Base-by-base conservation (phyloP, 2,113 vertebrate genomes). In the Haemorhous mexicanus region DNA sequence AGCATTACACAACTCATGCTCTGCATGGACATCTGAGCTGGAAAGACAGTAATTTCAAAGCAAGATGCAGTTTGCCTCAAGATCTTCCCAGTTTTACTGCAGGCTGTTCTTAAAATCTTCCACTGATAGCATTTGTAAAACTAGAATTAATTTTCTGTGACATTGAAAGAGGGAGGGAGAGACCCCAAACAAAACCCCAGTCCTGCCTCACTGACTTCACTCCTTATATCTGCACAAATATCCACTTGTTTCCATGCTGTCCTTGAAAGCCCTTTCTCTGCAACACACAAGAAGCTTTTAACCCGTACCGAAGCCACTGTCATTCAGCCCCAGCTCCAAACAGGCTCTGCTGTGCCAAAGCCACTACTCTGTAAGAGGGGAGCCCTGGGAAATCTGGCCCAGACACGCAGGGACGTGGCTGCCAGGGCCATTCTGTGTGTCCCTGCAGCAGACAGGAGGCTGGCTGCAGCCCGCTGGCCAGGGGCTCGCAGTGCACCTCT, bases 41-140 rank as follows among this genome's bases (percentile, higher is more conserved):
- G 88, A 66, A 77, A 93, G 93, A 77, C 91, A 91, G 64, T 41
- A 1, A 77, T 63, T 95, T 86, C 94, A 93, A 90, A 96, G 91
- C 59, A 90, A 90, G 69, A 67, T 69, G 61, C 69, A 92, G 67
- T 90, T 95, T 89, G 91, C 91, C 94, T 91, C n/a, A 0, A 89
- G 93, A 94, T 77, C 43, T 67, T 58, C 33, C 16, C 66, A 55
- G 47, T 90, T 94, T 81, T 86, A 79, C 95, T 87, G 68, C 67
- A 82, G 92, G 89, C 81, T 91, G 59, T 67, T 89, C 73, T 86
- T 95, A 82, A 93, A 93, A 63, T 92, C 78, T 72, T 81, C 84
- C 41, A 62, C 78, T 63, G 74, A 92, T 47, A 90, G 82, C 61
- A 50, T 87, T 84, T 67, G 10, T 61, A 72, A 88, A 74, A 80